A percentile compares a stretch with the other conserved stretches of the same genome.
Evolutionary conservation across 1,140 invertebrate species (phyloP).

Genomic region (Dinothrombium tinctorium): DNA sequence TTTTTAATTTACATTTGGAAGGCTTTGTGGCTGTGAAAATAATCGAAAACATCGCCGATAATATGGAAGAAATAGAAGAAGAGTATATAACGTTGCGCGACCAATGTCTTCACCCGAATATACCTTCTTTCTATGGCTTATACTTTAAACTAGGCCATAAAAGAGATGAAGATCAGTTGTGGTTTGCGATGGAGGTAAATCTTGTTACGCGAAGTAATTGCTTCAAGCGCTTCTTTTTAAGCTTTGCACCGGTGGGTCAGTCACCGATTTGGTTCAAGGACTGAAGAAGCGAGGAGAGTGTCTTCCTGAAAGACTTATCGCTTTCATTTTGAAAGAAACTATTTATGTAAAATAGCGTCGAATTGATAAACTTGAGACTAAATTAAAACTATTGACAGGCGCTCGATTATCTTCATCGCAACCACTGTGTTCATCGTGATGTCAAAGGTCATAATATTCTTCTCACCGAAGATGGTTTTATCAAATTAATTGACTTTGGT

Average conservation of each 20-base stretch:
- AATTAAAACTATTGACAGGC: conserved; percentile 27
- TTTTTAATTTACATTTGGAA: no score
- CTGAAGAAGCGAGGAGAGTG: conserved; percentile 32
- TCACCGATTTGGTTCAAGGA: conserved; percentile 83
- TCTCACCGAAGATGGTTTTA: conserved; percentile 40
- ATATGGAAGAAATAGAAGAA: conserved; percentile 63
- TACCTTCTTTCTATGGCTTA: conserved; percentile 48
- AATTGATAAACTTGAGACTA: neutral
- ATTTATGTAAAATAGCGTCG: conserved; percentile 25
- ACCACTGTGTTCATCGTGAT: conserved; percentile 58
- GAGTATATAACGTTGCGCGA: conserved; percentile 51
- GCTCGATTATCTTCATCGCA: conserved; percentile 48
- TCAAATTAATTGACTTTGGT: conserved; percentile 61
- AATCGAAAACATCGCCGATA: conserved; percentile 52
- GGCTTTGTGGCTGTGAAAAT: conserved; percentile 52
- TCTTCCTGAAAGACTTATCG: conserved; percentile 42
- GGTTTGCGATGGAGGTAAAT: conserved; percentile 61
- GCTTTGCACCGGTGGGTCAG: conserved; percentile 92
- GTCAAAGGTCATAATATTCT: conserved; percentile 66
- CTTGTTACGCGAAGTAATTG: neutral
- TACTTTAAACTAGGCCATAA: conserved; percentile 36
- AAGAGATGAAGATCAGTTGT: conserved; percentile 45
- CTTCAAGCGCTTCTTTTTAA: conserved; percentile 17
- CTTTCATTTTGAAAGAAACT: conserved; percentile 51
- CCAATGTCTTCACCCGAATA: conserved; percentile 46